Evolutionary conservation across 1,140 invertebrate species (phyloP).

Genomic region (Pomacea maculata): DNA sequence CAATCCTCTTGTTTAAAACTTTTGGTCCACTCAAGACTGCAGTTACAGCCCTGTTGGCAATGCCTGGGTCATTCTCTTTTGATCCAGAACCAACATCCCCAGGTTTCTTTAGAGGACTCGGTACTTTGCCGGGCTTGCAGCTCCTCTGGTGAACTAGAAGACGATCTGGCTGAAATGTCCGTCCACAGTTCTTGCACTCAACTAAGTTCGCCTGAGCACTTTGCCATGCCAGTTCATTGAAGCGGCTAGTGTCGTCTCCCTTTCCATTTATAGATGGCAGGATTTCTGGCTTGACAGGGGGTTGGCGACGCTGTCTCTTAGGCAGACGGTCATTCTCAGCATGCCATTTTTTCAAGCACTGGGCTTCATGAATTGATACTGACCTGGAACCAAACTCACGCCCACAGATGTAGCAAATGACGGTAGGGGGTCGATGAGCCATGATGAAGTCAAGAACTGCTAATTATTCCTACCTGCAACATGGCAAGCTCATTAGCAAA

Average conservation of each 20-base stretch:
- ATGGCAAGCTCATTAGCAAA: too few relatives aligned
- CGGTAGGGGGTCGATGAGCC: conserved; percentile 22
- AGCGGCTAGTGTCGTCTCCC: conserved; percentile 36
- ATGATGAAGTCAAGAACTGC: conserved; percentile 4
- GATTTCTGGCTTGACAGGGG: conserved; percentile 71
- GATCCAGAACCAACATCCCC: conserved; percentile 9
- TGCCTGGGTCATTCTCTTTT: conserved; percentile 6
- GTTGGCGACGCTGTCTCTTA: conserved; percentile 68
- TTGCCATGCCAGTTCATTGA: conserved; percentile 63
- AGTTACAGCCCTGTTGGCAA: conserved; percentile 32
- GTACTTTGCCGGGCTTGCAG: conserved; percentile 66
- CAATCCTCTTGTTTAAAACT: conserved; percentile 27
- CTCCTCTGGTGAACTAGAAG: conserved; percentile 74
- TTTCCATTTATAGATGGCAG: conserved; percentile 43
- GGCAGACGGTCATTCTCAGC: conserved; percentile 75
- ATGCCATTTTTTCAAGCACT: conserved; percentile 81
- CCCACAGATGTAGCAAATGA: conserved; percentile 67
- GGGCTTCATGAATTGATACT: conserved; percentile 79
- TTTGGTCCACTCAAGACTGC: conserved; percentile 35
- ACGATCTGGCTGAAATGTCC: conserved; percentile 77
- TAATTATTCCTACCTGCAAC: not conserved
- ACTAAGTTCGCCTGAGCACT: conserved; percentile 70
- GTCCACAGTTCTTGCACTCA: conserved; percentile 74
- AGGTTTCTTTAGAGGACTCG: conserved; percentile 27
- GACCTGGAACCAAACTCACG: conserved; percentile 68